Base-by-base conservation (phyloP, 2,797 vertebrate species). In the Lagodon rhomboides region DNA sequence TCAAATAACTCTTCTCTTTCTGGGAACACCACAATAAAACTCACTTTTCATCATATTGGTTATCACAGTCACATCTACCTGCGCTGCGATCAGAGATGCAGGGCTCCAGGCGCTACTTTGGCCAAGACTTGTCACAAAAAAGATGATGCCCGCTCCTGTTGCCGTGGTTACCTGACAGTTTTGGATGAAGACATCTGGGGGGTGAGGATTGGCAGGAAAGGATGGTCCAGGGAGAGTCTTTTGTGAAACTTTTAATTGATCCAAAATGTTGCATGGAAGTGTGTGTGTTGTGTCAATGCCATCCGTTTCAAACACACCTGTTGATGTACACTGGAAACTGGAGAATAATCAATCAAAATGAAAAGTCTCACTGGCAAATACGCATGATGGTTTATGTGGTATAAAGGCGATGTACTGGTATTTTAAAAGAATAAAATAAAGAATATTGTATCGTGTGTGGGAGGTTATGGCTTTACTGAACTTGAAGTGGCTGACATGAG, bases 401-500 rank as follows among this genome's bases (percentile, higher is more conserved):
- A 34, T 34, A 34, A 34, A 34, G 30, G 8, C 8, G 8, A 9
- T 34, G 9, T 34, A 34, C 9, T 34, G 34, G 34, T 9, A 34
- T 34, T 34, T 34, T 34, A 34, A 12, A 44, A 60, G 59, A 44
- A 12, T 27, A 43, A 59, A 61, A 34, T 25, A 56, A 49, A 60
- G 9, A 50, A 68, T 43, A 25, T 16, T 46, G 25, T 12, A 77
- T 73, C 54, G 50, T 56, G n/a, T 43, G 41, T 30, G 20, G 11
- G 7, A 34, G 34, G 34, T 34, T 68, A 22, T 71, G 64, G 15
- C 30, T 75, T 67, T 12, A 50, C 17, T 65, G 65, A 80, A 64
- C 41, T 73, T n/a, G 25, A 79, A 77, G 55, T 56, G 27, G 62
- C 75, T 79, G 75, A 74, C 77, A 75, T 17, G 15, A 61, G 51